phyloP scores from a whole-genome alignment of 1,140 invertebrate species.

The Heliconius hermathena region DNA sequence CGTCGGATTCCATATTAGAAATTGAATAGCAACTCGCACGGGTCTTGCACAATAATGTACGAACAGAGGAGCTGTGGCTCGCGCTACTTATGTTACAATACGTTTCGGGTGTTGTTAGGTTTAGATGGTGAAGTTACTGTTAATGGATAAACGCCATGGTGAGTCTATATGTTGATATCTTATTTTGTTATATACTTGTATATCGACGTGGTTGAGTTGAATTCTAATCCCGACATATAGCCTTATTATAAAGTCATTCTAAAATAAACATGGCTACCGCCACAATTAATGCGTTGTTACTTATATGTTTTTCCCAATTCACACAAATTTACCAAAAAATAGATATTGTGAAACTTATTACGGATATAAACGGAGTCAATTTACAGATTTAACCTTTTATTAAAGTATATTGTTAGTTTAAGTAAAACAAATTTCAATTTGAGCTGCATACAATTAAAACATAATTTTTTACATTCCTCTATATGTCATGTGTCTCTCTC shows the following conservation, averaged over 20 bases:
- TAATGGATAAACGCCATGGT: constrained; percentile 54
- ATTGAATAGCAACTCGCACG: constrained; percentile 76
- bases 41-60: constrained; percentile 72
- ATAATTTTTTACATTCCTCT: no score
- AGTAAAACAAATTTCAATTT: no score
- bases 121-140: constrained; percentile 49
- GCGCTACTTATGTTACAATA: constrained; percentile 48
- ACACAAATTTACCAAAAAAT: not conserved
- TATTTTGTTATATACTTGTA: not conserved
- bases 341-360: no score
- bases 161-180: constrained; percentile 26
- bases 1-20: constrained; percentile 74
- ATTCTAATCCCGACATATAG: not conserved
- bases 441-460: no score
- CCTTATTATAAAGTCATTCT: not conserved
- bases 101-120: constrained; percentile 28
- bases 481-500: no score
- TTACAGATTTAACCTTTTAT: no score
- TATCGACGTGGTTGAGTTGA: not conserved
- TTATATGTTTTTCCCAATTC: not conserved
- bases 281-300: constrained; percentile 4
- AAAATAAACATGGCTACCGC: not conserved
- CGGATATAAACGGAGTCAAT: no score
- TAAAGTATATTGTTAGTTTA: no score
- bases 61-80: constrained; percentile 54